Evolutionary conservation across 1,140 invertebrate genomes (phyloP), one percentile per base, ranked within the genome.

Genomic region (Lamellibrachia luymesi): DNA sequence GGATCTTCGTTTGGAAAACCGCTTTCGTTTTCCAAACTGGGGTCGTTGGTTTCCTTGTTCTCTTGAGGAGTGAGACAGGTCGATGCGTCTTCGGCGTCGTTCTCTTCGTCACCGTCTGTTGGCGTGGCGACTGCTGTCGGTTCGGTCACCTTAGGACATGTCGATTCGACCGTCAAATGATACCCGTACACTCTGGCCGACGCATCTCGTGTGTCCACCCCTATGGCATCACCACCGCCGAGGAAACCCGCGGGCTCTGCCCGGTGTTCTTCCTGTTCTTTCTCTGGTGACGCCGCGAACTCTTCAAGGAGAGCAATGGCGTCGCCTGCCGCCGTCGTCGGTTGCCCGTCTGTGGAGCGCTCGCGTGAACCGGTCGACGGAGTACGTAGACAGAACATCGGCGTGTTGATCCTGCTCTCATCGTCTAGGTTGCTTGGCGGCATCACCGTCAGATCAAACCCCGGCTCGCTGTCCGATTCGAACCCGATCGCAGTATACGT

Each of bases 371-470:
- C 50, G 4, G 90, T 91, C 50, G 50, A 50, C 7, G 90, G 49
- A 13, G 50, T 91, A 10, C 90, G 90, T 27, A 50, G 90, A 49
- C 49, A 51, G 49, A 51, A 50, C 13, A 17, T 10, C 17, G 90
- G 90, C 50, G 90, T 91, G 49, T 91, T 49, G 8, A 91, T 91
- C 90, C 49, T 91, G 90, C 90, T 91, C 38, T 50, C 90, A n/a
- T 91, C 90, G 50, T 91, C 90, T 4, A 91, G 90, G n/a, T 91
- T 91, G 27, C 90, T 91, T 4, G 90, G 90, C 90, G 90, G 90
- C 90, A 25, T 91, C 50, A 51, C 90, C 10, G 90, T 50, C 50
- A 91, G 10, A 22, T 49, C 50, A 10, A 91, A 49, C 50, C 90
- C 90, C 17, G 6, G 50, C 90, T 91, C 90, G 90, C 90, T 91